These are phyloP conservation scores for Dipodomys ordii DNA, from an alignment of 2,113 vertebrate genomes.

Conservation along the genomic window DNA sequence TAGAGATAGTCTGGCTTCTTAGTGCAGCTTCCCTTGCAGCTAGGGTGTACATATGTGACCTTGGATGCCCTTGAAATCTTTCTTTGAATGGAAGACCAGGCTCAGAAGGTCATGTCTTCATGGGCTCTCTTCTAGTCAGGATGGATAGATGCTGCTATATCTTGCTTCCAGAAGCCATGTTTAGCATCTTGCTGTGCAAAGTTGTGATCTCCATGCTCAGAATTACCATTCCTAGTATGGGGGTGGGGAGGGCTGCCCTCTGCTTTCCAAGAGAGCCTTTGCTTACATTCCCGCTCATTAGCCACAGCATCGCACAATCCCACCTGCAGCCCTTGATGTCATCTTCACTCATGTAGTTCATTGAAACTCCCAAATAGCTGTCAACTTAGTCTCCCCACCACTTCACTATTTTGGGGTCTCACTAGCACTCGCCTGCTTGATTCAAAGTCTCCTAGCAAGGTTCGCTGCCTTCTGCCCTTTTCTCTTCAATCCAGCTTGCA, in stretches of 20 bases:
- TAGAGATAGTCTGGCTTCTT: not conserved
- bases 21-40: conserved; percentile 13
- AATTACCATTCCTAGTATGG: not conserved
- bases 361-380: not conserved
- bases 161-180: not conserved
- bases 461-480: not conserved
- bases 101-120: not conserved
- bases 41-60: not conserved
- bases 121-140: not conserved
- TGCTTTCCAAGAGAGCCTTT: not conserved
- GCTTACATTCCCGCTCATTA: not conserved
- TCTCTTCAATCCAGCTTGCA: not conserved
- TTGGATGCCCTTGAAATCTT: not conserved
- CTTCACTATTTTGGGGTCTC: not conserved
- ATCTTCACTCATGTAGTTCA: not conserved
- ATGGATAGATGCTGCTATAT: not conserved
- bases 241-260: no score
- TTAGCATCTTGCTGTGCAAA: not conserved
- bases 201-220: not conserved
- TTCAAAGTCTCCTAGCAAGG: not conserved
- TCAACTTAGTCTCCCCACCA: not conserved
- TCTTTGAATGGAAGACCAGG: not conserved
- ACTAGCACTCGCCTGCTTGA: not conserved
- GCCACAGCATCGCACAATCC: not conserved
- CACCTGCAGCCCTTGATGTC: not conserved